phyloP scores from a whole-genome alignment of 2,113 vertebrate species.

The Bufo gargarizans region DNA sequence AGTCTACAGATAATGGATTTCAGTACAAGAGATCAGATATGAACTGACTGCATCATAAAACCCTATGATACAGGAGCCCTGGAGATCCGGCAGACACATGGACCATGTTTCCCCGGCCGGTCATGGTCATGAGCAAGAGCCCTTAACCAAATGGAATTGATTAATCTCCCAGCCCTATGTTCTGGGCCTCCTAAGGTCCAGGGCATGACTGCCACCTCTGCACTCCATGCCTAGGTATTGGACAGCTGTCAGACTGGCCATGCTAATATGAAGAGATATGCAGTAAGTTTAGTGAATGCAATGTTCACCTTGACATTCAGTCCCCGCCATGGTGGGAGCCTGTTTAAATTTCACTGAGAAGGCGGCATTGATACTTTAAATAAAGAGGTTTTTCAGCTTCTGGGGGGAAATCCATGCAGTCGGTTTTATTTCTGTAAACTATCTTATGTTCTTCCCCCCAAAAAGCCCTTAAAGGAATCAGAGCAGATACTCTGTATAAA shows the following conservation, averaged over 20 bases:
- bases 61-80: too few species aligned
- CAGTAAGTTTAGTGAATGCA: neutral
- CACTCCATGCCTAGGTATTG: neutral
- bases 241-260: neutral
- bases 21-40: too few species aligned
- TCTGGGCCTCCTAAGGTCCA: too few species aligned
- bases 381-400: constrained; percentile 37
- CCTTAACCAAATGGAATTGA: too few species aligned
- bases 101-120: too few species aligned
- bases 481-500: constrained; percentile 51
- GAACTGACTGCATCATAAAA: too few species aligned
- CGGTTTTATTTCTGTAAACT: constrained; percentile 25
- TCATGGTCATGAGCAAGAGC: too few species aligned
- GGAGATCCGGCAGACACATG: too few species aligned
- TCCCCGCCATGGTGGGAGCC: constrained; percentile 31
- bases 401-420: constrained; percentile 20
- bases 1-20: too few species aligned
- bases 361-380: constrained; percentile 22
- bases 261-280: neutral
- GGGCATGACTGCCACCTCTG: too few species aligned
- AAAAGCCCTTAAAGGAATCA: constrained; percentile 49
- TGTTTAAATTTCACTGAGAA: constrained; percentile 19
- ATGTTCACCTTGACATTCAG: neutral
- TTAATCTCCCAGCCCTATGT: too few species aligned
- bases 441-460: constrained; percentile 39